These are phyloP conservation scores for Sapayoa aenigma DNA, from an alignment of 2,113 vertebrate species.

Conservation along the genomic window DNA sequence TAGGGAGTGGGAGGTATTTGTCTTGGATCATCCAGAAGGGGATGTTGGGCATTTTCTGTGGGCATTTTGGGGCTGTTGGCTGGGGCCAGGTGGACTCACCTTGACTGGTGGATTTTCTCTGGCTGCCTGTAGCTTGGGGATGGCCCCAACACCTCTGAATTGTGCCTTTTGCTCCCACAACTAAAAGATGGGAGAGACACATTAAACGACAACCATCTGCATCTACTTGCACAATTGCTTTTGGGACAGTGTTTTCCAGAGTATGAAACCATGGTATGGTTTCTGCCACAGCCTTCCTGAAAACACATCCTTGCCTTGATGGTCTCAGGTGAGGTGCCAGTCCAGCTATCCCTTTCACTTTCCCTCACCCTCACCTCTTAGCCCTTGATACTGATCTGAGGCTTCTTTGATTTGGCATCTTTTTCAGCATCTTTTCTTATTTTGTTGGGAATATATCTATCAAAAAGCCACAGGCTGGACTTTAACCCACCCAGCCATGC, in stretches of 20 bases:
- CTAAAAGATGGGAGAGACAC: not conserved
- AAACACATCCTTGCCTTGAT: not conserved
- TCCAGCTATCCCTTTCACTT: not conserved
- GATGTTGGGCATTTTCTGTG: not conserved
- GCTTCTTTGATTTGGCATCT: not conserved
- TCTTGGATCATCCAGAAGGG: not conserved
- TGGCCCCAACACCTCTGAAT: not conserved
- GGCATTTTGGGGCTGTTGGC: not conserved
- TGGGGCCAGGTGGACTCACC: not conserved
- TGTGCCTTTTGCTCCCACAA: not conserved
- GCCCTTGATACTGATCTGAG: not conserved
- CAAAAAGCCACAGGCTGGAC: not conserved
- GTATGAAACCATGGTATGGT: not conserved
- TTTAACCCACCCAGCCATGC: not conserved
- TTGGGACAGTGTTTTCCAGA: not conserved
- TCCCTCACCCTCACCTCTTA: not conserved
- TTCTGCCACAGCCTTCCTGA: not conserved
- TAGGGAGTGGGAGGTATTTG: not conserved
- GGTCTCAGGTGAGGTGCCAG: fast-evolving
- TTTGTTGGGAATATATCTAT: not conserved
- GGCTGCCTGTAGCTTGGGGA: not conserved
- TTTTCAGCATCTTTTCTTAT: not conserved
- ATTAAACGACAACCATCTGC: not conserved
- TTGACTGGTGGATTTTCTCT: not conserved
- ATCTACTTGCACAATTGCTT: not conserved